Percentiles rank a stretch among this genome's conserved stretches.
Conservation (phyloP, 2,113 vertebrate species). For the Hydrochoerus hydrochaeris region DNA sequence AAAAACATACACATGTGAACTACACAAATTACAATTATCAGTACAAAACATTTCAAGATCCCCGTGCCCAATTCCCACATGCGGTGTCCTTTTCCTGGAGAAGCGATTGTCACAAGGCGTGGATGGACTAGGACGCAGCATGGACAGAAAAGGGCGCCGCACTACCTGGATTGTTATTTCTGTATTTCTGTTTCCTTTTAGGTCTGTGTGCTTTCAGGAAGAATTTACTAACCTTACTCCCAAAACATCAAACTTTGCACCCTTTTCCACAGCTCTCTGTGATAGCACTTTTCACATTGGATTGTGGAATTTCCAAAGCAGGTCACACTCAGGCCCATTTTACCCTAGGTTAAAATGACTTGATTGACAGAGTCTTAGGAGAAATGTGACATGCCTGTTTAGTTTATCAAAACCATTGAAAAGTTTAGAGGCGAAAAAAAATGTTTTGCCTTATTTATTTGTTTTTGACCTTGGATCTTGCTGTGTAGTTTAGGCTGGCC, state of each 20-base stretch:
- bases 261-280: neutral
- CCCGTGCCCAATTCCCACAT: no score
- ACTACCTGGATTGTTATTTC: conserved; percentile 27
- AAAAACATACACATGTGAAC: no score
- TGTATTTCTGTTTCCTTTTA: conserved; percentile 18
- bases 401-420: conserved; percentile 28
- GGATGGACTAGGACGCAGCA: no score
- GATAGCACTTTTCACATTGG: neutral
- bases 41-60: no score
- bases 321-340: neutral
- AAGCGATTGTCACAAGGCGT: no score
- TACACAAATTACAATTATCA: no score
- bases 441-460: neutral
- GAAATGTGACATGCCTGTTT: neutral
- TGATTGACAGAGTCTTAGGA: neutral
- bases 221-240: neutral
- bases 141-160: no score
- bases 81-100: no score
- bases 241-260: neutral
- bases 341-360: neutral
- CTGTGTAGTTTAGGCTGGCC: neutral
- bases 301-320: conserved; percentile 39
- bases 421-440: conserved; percentile 17
- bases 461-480: neutral
- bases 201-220: neutral